phyloP scores from a whole-genome alignment of 1,140 invertebrate species.

The Colletes gigas region DNA sequence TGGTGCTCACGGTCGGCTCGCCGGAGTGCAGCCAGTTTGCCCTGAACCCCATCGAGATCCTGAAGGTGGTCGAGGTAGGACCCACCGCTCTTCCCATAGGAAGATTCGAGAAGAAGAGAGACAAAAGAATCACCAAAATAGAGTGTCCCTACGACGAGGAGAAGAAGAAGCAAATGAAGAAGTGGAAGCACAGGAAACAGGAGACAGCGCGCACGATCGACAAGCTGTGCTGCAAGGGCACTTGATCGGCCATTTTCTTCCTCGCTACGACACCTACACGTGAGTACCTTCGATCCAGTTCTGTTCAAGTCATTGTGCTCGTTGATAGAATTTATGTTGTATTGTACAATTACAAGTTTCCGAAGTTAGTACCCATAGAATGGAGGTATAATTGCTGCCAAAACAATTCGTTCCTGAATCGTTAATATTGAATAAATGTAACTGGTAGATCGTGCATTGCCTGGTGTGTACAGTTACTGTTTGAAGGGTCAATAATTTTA shows the following conservation, averaged over 20 bases:
- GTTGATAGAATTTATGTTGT: too few species aligned
- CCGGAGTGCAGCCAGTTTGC: constrained; percentile 68
- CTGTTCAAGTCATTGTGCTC: too few species aligned
- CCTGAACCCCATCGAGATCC: constrained; percentile 69
- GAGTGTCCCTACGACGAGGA: constrained; percentile 51
- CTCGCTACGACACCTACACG: too few species aligned
- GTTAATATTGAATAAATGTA: too few species aligned
- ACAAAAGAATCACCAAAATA: constrained; percentile 13
- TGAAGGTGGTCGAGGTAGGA: constrained; percentile 59
- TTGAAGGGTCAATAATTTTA: too few species aligned
- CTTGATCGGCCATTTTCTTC: neutral
- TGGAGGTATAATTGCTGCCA: too few species aligned
- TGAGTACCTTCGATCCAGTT: neutral
- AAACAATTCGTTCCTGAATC: too few species aligned
- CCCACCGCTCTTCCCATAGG: neutral
- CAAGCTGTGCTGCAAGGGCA: constrained; percentile 43
- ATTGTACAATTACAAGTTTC: too few species aligned
- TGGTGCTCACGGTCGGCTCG: constrained; percentile 69
- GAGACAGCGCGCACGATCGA: constrained; percentile 38
- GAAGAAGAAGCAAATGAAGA: constrained; percentile 42
- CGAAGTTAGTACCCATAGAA: too few species aligned
- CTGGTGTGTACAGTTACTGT: too few species aligned
- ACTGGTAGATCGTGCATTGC: too few species aligned
- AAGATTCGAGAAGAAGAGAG: neutral
- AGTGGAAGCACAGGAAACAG: constrained; percentile 26